Evolutionary conservation across 92 coral and sea anemone species (phyloP), one percentile per base, ranked within the genome.

Genomic region (Zoanthus solanderi): DNA sequence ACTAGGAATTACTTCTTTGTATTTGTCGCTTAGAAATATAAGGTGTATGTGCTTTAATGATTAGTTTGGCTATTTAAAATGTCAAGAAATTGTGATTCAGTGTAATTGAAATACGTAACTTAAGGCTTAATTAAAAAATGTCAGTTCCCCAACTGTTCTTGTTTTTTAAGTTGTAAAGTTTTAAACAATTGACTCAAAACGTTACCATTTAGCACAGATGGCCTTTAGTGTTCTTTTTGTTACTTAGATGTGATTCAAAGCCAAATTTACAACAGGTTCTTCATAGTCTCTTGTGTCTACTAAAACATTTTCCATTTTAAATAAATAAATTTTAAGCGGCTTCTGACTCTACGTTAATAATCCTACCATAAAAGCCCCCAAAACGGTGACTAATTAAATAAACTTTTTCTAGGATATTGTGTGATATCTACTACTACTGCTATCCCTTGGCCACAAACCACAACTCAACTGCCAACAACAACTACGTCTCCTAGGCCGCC

Each of bases 401-500:
- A 11, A 31, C 31, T 69, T 29, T 34, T 4, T 69, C 2, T 31
- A 69, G 75, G 9, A 69, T 69, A 9, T 34, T 69, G 75, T 30
- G 16, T 28, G 85, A 71, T 71, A 44, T 73, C 85, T 0, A 81
- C 76, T 60, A 65, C 61, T 12, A 81, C 32, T 32, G 23, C 23
- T 23, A 72, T 52, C 2, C 83, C 88, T 61, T 28, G 75, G 53
- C 89, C 79, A 56, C 83, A 83, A 0, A 85, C 83, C 30, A 85
- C 83, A 34, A 37, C 12, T 50, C 56, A 50, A 61, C 83, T 71
- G 29, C 71, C 83, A 1, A 79, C 74, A 52, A 79, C 75, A 3
- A 63, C 84, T 2, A 16, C 65, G 13, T 29, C 75, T 80, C 57
- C 74, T 42, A 48, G 42, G n/a, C 73, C 58, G 18, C 71, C 88